These are phyloP conservation scores for Enoplosus armatus DNA, from an alignment of 2,797 vertebrate genomes.

Conservation along the genomic window DNA sequence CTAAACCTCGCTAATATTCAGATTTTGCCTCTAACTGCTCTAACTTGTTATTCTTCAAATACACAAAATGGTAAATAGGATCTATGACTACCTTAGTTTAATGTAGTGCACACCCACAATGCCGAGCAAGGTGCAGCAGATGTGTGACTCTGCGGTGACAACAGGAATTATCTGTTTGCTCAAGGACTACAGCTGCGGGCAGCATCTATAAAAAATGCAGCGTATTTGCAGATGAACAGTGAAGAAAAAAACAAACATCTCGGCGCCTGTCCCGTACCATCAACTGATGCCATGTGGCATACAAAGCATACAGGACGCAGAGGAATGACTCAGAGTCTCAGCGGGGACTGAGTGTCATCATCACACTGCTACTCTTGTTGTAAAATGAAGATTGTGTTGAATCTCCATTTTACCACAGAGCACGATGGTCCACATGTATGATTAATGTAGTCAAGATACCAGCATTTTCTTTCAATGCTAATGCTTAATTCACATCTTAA, in stretches of 20 bases:
- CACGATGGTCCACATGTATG: neutral
- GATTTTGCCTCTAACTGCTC: conserved; percentile 13
- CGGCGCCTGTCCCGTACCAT: conserved; percentile 30
- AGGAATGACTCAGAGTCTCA: conserved; percentile 53
- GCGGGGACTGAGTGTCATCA: conserved; percentile 17
- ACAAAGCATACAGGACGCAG: conserved; percentile 45
- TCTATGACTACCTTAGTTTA: conserved; percentile 24
- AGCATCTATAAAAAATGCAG: conserved; percentile 48
- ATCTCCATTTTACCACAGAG: neutral
- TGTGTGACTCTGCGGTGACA: conserved; percentile 56
- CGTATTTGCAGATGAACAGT: conserved; percentile 53
- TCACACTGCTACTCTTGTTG: conserved; percentile 16
- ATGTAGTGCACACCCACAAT: conserved; percentile 52
- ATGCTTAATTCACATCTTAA: conserved; percentile 19
- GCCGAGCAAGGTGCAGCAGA: conserved; percentile 54
- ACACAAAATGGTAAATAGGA: conserved; percentile 27
- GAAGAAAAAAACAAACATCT: conserved; percentile 42
- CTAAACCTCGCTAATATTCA: conserved; percentile 5
- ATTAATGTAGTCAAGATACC: neutral
- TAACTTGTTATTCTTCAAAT: conserved; percentile 26
- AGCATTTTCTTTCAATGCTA: neutral
- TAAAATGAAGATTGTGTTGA: conserved; percentile 30
- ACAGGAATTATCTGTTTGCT: conserved; percentile 68
- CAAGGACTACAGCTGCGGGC: conserved; percentile 60
- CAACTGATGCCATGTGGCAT: conserved; percentile 41